Percentiles rank a stretch among this genome's conserved stretches.
Conservation (phyloP, 2,797 vertebrate genomes). For the Clamator glandarius region DNA sequence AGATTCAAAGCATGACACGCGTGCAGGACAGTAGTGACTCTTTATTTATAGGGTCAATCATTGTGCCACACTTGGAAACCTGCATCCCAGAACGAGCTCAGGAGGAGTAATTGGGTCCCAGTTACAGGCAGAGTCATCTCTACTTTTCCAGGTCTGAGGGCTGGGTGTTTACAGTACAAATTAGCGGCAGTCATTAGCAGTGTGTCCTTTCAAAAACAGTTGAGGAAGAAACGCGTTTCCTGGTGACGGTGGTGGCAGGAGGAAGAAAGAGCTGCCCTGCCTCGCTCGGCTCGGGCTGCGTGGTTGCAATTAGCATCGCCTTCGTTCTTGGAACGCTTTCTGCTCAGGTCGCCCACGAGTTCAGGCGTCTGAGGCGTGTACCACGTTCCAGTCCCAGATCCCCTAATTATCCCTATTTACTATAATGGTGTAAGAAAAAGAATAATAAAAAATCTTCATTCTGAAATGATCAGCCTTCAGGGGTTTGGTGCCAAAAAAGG, state of each 20-base stretch:
- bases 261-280: not conserved
- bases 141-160: not conserved
- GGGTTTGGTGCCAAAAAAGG: not conserved
- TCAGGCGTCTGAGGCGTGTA: not conserved
- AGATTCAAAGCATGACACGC: constrained; percentile 55
- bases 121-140: not conserved
- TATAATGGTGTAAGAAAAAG: not conserved
- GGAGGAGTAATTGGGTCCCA: constrained; percentile 12
- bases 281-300: not conserved
- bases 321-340: constrained; percentile 3
- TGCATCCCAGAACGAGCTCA: not conserved
- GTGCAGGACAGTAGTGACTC: not conserved
- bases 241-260: constrained; percentile 3
- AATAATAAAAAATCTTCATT: not conserved
- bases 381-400: not conserved
- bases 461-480: not conserved
- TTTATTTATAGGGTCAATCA: constrained; percentile 19
- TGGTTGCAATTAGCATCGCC: constrained; percentile 25
- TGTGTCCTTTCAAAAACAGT: not conserved
- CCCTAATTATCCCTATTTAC: not conserved
- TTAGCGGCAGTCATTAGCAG: not conserved
- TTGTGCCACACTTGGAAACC: not conserved
- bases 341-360: not conserved
- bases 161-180: not conserved
- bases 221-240: not conserved